A percentile compares a stretch with the other conserved stretches of the same genome.
phyloP scores from a whole-genome alignment of 1,140 invertebrate species.

The Microplitis demolitor region DNA sequence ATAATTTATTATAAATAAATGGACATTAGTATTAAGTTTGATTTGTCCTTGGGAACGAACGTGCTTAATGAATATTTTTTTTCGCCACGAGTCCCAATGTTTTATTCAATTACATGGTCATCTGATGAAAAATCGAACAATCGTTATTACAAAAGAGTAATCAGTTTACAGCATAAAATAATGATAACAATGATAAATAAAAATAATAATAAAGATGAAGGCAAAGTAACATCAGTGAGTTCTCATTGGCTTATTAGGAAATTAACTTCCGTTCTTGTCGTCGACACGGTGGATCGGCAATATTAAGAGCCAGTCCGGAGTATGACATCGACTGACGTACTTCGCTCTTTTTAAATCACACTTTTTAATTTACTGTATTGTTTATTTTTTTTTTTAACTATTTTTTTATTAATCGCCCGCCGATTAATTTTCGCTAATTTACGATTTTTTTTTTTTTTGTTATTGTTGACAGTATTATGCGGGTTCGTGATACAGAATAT shows the following conservation, averaged over 20 bases:
- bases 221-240: neutral
- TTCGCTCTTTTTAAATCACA: neutral
- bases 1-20: no score
- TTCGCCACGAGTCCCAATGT: no score
- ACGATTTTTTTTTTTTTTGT: no score
- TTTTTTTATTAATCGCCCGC: neutral
- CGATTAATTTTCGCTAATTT: no score
- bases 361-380: no score
- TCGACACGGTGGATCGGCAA: slow-evolving; percentile 25
- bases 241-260: slow-evolving; percentile 36
- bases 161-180: neutral
- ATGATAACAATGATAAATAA: neutral
- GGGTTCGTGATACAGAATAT: no score
- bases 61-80: no score
- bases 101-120: no score
- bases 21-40: no score
- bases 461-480: no score
- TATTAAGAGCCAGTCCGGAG: slow-evolving; percentile 37
- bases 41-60: no score
- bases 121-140: neutral
- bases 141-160: neutral
- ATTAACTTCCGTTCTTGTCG: slow-evolving; percentile 31
- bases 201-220: neutral
- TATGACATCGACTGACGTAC: slow-evolving; percentile 34
- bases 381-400: neutral